A percentile compares a stretch with the other conserved stretches of the same genome.
Conservation (phyloP, 2,113 vertebrate genomes). For the Phyllopteryx taeniolatus region DNA sequence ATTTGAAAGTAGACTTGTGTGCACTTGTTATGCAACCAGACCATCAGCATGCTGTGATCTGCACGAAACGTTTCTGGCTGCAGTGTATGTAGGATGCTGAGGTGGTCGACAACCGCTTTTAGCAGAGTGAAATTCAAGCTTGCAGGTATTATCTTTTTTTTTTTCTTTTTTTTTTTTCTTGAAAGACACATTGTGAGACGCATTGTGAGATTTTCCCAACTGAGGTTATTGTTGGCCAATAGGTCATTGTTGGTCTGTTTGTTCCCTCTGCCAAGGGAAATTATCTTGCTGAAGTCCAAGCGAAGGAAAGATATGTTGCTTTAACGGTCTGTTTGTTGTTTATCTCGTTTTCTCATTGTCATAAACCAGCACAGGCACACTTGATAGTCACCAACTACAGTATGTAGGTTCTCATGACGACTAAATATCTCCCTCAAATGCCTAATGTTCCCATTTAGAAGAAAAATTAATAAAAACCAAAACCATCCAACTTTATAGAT, state of each 20-base stretch:
- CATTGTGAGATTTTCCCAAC: slow-evolving; percentile 15
- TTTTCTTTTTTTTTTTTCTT: slow-evolving; percentile 9
- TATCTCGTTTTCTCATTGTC: not conserved
- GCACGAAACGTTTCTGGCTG: slow-evolving; percentile 51
- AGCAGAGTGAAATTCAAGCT: slow-evolving; percentile 33
- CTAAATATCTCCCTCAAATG: not conserved
- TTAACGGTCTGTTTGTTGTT: not conserved
- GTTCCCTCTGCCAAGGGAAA: not conserved
- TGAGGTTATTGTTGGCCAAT: not conserved
- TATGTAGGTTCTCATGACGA: not conserved
- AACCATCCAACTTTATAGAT: too few relatives aligned
- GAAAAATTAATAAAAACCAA: not conserved
- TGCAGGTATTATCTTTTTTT: slow-evolving; percentile 17
- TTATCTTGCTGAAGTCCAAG: not conserved
- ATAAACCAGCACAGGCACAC: not conserved
- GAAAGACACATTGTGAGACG: too few relatives aligned
- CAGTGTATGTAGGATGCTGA: slow-evolving; percentile 56
- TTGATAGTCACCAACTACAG: not conserved
- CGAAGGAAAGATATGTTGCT: not conserved
- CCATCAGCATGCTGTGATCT: slow-evolving; percentile 46
- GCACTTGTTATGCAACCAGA: slow-evolving; percentile 61
- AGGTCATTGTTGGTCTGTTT: not conserved
- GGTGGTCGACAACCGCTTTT: slow-evolving; percentile 41
- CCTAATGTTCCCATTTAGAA: not conserved
- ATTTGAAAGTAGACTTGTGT: slow-evolving; percentile 57